A percentile compares a stretch with the other conserved stretches of the same genome.
phyloP scores from a whole-genome alignment of 2,888 invertebrate genomes.

The Tachina lurida region DNA sequence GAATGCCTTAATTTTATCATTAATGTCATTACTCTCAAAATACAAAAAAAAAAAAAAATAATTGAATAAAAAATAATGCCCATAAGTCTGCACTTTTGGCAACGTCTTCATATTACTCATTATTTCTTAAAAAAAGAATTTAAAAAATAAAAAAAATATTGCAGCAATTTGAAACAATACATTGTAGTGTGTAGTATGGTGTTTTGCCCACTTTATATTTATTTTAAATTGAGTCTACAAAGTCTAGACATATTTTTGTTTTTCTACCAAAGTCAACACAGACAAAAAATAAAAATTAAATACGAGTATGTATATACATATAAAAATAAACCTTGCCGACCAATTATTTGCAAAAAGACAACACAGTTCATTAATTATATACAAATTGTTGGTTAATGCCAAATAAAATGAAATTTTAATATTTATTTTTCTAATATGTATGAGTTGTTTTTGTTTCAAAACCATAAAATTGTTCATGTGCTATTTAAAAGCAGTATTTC shows the following conservation, averaged over 20 bases:
- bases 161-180: slow-evolving; percentile 28
- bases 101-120: too few relatives aligned
- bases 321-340: slow-evolving; percentile 35
- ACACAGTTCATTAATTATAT: slow-evolving; percentile 34
- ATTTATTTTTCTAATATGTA: not conserved
- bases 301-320: too few relatives aligned
- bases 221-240: slow-evolving; percentile 63
- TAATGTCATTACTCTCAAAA: too few relatives aligned
- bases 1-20: too few relatives aligned
- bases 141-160: not conserved
- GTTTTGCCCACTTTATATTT: slow-evolving; percentile 24
- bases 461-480: slow-evolving; percentile 19
- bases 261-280: slow-evolving; percentile 39
- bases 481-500: not conserved
- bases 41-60: too few relatives aligned
- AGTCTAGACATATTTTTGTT: slow-evolving; percentile 65
- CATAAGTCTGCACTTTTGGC: too few relatives aligned
- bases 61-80: too few relatives aligned
- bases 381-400: slow-evolving; percentile 22
- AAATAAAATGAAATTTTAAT: not conserved
- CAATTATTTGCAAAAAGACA: slow-evolving; percentile 41
- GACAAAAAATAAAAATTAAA: slow-evolving; percentile 6
- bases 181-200: slow-evolving; percentile 5
- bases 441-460: not conserved
- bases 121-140: too few relatives aligned